Conservation (phyloP, 2,888 invertebrate species). For the Leucozona laternaria region DNA sequence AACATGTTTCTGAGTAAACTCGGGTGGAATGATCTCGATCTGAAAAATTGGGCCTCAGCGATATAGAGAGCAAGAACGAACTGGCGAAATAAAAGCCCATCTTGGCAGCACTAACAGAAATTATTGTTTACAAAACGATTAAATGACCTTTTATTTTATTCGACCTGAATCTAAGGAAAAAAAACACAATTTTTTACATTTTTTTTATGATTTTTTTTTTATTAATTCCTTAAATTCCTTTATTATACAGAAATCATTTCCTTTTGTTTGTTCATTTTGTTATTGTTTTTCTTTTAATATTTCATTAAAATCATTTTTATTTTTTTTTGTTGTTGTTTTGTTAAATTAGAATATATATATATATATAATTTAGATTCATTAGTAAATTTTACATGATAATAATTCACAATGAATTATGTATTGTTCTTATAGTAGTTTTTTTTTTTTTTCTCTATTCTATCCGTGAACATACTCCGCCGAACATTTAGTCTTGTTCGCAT, state of each 20-base stretch:
- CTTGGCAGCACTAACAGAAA: too few relatives aligned
- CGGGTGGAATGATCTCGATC: too few relatives aligned
- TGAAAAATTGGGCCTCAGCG: too few relatives aligned
- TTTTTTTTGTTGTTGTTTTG: conserved; percentile 29
- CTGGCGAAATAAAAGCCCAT: too few relatives aligned
- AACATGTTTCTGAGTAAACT: too few relatives aligned
- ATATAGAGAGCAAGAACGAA: too few relatives aligned
- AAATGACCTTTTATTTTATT: too few relatives aligned
- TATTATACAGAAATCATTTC: conserved; percentile 73
- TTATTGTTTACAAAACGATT: too few relatives aligned
- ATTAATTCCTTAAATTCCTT: conserved; percentile 75
- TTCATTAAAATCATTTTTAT: conserved; percentile 50
- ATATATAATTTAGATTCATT: conserved; percentile 73
- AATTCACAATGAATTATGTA: conserved; percentile 60
- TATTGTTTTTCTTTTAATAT: conserved; percentile 41
- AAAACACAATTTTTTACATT: conserved; percentile 3
- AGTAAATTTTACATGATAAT: conserved; percentile 67
- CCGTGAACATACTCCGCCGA: conserved; percentile 39
- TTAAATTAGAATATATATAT: conserved; percentile 70
- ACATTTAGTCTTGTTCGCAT: conserved; percentile 31
- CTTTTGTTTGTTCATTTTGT: conserved; percentile 58
- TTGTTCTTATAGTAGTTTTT: conserved; percentile 50
- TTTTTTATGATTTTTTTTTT: conserved; percentile 47
- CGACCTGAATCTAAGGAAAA: background rate
- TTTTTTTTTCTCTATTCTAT: conserved; percentile 29